phyloP scores from a whole-genome alignment of 2,888 invertebrate genomes.

The Synergus gifuensis region DNA sequence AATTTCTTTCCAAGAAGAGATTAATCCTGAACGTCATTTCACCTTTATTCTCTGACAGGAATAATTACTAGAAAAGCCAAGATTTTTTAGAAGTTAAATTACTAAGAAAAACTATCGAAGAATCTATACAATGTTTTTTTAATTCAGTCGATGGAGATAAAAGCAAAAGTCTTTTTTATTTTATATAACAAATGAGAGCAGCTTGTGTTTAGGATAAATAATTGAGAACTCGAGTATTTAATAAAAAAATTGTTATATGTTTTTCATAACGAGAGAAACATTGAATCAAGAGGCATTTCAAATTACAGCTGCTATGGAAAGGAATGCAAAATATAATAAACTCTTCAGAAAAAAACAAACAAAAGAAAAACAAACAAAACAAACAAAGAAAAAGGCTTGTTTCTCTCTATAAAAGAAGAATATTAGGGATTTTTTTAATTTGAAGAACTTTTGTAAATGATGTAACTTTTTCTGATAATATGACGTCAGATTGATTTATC shows the following conservation, averaged over 20 bases:
- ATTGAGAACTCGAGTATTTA: conserved; percentile 11
- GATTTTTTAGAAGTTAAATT: neutral
- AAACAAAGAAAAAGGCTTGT: no score
- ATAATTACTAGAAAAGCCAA: conserved; percentile 5
- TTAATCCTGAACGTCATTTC: conserved; percentile 1
- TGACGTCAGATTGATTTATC: neutral
- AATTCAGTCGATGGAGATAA: conserved; percentile 15
- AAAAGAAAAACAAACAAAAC: no score
- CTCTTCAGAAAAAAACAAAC: neutral
- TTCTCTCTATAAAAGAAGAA: no score
- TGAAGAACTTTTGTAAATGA: neutral
- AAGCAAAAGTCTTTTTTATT: neutral
- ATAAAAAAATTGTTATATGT: neutral
- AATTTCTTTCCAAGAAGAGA: neutral
- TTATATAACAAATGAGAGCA: conserved; percentile 24
- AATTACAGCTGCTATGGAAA: neutral
- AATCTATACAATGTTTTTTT: neutral
- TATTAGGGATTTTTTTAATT: neutral
- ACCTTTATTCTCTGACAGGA: neutral
- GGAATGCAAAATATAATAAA: neutral
- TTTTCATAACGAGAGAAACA: conserved; percentile 20
- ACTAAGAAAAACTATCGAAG: neutral
- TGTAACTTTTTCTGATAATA: neutral
- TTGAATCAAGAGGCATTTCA: neutral
- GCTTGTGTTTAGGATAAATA: conserved; percentile 16